Base-by-base conservation (phyloP, 2,888 invertebrate species). In the Polydrusus cervinus region DNA sequence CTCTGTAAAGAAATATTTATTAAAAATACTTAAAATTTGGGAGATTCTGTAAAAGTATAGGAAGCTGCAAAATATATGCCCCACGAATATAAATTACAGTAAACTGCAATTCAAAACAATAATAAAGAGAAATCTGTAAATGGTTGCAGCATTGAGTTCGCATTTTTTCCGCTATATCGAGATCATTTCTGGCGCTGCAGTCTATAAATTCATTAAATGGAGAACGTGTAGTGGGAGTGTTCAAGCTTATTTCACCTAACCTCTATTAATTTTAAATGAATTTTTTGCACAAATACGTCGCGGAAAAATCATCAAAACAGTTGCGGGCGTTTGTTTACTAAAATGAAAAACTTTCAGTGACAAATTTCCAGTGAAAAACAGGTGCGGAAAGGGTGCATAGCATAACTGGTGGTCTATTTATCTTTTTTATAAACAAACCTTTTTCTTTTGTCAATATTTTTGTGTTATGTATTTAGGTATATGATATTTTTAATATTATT, bases 191-290 rank as follows among this genome's bases (percentile, higher is more conserved):
- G 75, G 78, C 78, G 78, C 77, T 73, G n/a, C 60, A 9, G 34
- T 74, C 75, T 68, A 53, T 53, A 73, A 76, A 69, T 77, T 78
- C 68, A 66, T 76, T 65, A 80, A 79, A 83, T 83, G 82, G 82
- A 78, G 81, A 77, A 70, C 71, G 76, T 78, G 81, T 79, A 82
- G 84, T 83, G 84, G 84, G 84, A 84, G 84, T 83, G 83, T 82
- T 79, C 80, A 79, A 81, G 79, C 80, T 81, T 79, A 81, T 80
- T 80, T 81, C 79, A 82, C 84, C 83, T 84, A 84, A 85, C 84
- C 84, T n/a, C n/a, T 84, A 82, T 81, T 82, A 81, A 80, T 78
- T 81, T 79, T 77, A 76, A 76, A 75, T 61, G 75, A 73, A 55
- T 78, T 79, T 79, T 80, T 69, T 78, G 73, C 74, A 77, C 74